Conservation (phyloP, 2,888 invertebrate species). For the Folsomia candida region DNA sequence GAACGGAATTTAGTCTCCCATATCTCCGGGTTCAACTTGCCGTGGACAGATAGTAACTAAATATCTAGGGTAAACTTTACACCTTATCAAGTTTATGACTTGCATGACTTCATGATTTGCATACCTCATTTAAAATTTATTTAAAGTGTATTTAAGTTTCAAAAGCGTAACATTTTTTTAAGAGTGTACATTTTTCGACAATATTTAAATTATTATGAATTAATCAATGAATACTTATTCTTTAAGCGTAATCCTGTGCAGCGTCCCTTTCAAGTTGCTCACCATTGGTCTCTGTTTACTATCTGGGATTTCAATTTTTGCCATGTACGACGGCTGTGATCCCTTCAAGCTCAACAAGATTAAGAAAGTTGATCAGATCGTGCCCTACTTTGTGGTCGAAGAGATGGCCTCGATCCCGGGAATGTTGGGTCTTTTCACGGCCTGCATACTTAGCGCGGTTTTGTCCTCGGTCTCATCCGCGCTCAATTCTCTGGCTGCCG, state of each 20-base stretch:
- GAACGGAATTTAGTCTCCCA: too few species aligned
- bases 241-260: slow-evolving; percentile 10
- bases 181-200: too few species aligned
- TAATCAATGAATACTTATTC: too few species aligned
- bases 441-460: slow-evolving; percentile 87
- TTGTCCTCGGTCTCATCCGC: slow-evolving; percentile 89
- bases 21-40: too few species aligned
- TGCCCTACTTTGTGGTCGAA: slow-evolving; percentile 87
- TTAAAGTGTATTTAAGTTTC: too few species aligned
- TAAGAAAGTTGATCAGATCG: slow-evolving; percentile 72
- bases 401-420: slow-evolving; percentile 78
- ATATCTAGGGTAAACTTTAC: too few species aligned
- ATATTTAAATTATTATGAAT: too few species aligned
- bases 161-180: too few species aligned
- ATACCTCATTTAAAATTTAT: too few species aligned
- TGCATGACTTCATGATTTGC: neutral
- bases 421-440: slow-evolving; percentile 66
- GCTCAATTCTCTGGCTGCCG: slow-evolving; percentile 84
- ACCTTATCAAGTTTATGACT: neutral
- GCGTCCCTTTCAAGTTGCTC: slow-evolving; percentile 9
- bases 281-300: slow-evolving; percentile 3
- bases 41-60: too few species aligned
- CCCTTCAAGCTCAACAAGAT: slow-evolving; percentile 72
- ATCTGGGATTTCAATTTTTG: slow-evolving; percentile 66
- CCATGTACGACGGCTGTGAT: slow-evolving; percentile 78